Evolutionary conservation across 2,888 invertebrate species (phyloP).

Genomic region (Metellina segmentata): DNA sequence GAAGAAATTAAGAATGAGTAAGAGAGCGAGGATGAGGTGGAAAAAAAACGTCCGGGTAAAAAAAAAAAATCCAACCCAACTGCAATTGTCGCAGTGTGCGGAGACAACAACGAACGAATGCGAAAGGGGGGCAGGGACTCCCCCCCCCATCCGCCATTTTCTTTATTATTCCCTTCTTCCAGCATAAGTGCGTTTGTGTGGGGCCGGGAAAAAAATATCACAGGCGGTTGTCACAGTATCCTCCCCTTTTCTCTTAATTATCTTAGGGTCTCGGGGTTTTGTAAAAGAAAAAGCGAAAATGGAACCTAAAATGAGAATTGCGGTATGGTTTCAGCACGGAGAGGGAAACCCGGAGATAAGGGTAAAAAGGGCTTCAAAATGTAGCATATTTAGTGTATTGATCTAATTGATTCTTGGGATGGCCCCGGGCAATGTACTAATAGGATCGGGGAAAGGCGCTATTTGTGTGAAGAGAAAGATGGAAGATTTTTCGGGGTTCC

Average conservation of each 20-base stretch:
- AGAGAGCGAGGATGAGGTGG: background rate
- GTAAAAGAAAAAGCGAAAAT: conserved; percentile 64
- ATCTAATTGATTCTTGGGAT: conserved; percentile 74
- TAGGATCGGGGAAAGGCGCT: conserved; percentile 68
- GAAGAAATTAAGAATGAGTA: conserved; percentile 71
- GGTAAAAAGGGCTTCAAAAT: conserved; percentile 60
- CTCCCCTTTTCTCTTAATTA: conserved; percentile 65
- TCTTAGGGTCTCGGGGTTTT: conserved; percentile 63
- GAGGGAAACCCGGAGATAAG: conserved; percentile 35
- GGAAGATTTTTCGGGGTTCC: conserved; percentile 63
- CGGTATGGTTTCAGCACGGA: conserved; percentile 31
- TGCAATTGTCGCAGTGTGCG: conserved; percentile 62
- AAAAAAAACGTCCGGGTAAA: background rate
- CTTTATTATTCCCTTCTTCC: conserved; percentile 13
- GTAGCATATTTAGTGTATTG: conserved; percentile 76
- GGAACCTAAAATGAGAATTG: conserved; percentile 65
- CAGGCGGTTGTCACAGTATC: background rate
- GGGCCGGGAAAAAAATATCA: background rate
- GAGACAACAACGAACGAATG: conserved; percentile 70
- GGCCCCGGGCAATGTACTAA: conserved; percentile 70
- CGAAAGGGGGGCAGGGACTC: conserved; percentile 15
- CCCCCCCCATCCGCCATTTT: conserved; percentile 32
- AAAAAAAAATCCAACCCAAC: background rate
- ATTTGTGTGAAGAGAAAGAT: conserved; percentile 70
- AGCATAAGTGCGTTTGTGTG: conserved; percentile 37